Conservation (phyloP, 2,888 invertebrate genomes). For the Brachypterus glaber region DNA sequence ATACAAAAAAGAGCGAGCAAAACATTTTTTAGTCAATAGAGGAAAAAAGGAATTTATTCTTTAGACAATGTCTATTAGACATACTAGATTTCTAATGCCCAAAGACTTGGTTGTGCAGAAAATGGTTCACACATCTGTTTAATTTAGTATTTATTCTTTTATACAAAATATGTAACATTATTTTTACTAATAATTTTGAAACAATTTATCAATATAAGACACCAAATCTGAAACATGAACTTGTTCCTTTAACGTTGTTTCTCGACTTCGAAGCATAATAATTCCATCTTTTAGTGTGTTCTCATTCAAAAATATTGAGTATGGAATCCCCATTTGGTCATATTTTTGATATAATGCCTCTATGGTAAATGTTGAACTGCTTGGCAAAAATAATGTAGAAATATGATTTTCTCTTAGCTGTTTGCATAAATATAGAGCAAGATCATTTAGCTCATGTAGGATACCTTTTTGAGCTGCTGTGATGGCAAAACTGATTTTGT, state of each 20-base stretch:
- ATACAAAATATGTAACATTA: too few species aligned
- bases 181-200: constrained; percentile 41
- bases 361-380: constrained; percentile 33
- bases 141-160: too few species aligned
- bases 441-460: constrained; percentile 47
- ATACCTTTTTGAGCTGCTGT: too few species aligned
- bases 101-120: too few species aligned
- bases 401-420: constrained; percentile 42
- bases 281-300: constrained; percentile 62
- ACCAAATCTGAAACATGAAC: constrained; percentile 58
- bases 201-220: constrained; percentile 48
- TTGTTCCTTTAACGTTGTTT: constrained; percentile 60
- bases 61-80: too few species aligned
- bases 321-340: constrained; percentile 61
- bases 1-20: too few species aligned
- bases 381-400: constrained; percentile 36
- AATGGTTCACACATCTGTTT: too few species aligned
- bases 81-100: too few species aligned
- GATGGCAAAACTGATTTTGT: constrained; percentile 59
- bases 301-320: constrained; percentile 59
- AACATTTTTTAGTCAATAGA: too few species aligned
- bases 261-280: constrained; percentile 53
- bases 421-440: constrained; percentile 48
- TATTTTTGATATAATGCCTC: constrained; percentile 42
- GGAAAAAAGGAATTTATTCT: too few species aligned